phyloP scores from a whole-genome alignment of 2,113 vertebrate species.

The Mustela nigripes region DNA sequence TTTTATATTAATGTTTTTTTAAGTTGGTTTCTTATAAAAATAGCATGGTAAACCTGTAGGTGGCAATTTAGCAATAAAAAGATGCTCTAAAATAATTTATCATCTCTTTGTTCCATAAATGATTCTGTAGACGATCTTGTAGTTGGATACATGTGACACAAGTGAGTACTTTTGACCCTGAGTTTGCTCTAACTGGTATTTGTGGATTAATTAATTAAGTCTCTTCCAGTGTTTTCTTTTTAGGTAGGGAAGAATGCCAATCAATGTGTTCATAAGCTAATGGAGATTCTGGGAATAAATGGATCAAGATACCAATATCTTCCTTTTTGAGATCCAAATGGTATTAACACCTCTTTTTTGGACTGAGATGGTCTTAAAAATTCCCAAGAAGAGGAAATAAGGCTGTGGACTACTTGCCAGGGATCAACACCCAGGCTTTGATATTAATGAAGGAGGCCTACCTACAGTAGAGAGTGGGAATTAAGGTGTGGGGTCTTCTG shows the following conservation, averaged over 20 bases:
- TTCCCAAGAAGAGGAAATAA: not conserved
- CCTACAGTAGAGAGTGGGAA: not conserved
- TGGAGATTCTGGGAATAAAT: not conserved
- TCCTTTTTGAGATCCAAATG: not conserved
- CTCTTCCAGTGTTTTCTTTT: not conserved
- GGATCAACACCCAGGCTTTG: not conserved
- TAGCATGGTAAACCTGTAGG: not conserved
- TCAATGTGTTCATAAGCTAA: not conserved
- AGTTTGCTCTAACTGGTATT: not conserved
- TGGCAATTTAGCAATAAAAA: not conserved
- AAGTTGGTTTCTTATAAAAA: constrained; percentile 1
- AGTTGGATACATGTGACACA: not conserved
- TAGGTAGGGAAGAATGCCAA: not conserved
- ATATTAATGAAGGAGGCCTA: not conserved
- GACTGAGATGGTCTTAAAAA: not conserved
- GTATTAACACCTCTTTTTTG: not conserved
- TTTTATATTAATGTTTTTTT: constrained; percentile 34
- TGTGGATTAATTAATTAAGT: not conserved
- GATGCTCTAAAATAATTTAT: not conserved
- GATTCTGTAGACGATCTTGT: not conserved
- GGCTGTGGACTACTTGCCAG: not conserved
- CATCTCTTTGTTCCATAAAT: not conserved
- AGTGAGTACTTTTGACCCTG: not conserved
- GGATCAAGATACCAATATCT: not conserved
- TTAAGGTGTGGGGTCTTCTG: not conserved